Evolutionary conservation across 2,888 invertebrate genomes (phyloP), one percentile per base, ranked within the genome.

Genomic region (Agrochola lota): DNA sequence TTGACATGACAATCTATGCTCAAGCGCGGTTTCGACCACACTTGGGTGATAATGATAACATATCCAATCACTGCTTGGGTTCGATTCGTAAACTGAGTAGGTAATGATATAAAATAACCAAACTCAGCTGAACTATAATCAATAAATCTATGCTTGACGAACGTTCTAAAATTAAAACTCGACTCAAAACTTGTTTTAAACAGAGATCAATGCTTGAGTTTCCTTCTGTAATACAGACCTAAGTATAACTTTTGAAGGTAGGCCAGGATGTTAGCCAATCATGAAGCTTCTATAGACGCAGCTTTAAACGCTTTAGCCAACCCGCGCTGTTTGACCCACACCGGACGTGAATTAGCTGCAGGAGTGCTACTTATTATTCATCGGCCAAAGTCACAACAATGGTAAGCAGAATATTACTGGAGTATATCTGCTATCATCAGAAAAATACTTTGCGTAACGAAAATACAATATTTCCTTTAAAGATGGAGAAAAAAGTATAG

Each of bases 251-350:
- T 26, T 43, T 35, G 20, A 23, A 35, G 62, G 20, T 30, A 40
- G 20, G 15, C 20, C 40, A 17, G 17, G 43, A 26, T 20, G 26
- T 15, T 20, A 49, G 23, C 26, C 46, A 66, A 66, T 60, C 35
- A 55, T 35, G 12, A 15, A 26, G 49, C 30, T 23, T 35, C 46
- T 55, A n/a, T 57, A 57, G 15, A 40, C 15, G 57, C 40, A 60
- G 35, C 26, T 69, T 35, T 2, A 35, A 55, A 57, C 52, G 59
- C n/a, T 60, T 55, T 52, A 57, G 23, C 57, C 71, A 81, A 71
- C n/a, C 30, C 15, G n/a, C 52, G 23, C 4, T 30, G 9, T 46
- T 46, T 68, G 4, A 26, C 4, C 35, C 26, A 71, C n/a, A 12
- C 26, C 40, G 26, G 26, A 59, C 63, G 57, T 80, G 49, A 40